Conservation (phyloP, 2,888 invertebrate species). For the Nemurella pictetii region DNA sequence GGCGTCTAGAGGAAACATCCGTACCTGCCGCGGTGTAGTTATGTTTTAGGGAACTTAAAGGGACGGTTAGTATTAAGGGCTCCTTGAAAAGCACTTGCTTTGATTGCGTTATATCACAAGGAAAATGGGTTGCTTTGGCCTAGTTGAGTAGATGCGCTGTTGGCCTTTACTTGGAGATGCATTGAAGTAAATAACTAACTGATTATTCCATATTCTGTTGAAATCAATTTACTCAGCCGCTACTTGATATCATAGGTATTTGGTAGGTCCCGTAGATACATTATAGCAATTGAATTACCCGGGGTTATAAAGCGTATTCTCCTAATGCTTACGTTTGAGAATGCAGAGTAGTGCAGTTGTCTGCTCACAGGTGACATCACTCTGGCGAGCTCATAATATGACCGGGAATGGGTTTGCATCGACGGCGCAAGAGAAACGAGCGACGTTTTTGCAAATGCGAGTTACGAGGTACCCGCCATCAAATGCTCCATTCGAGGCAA, state of each 20-base stretch:
- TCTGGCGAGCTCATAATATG: too few relatives aligned
- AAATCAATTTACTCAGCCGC: background rate
- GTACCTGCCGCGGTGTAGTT: background rate
- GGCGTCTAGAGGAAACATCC: background rate
- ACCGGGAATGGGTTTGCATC: too few relatives aligned
- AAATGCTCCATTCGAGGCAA: too few relatives aligned
- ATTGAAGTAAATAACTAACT: background rate
- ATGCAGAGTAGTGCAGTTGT: too few relatives aligned
- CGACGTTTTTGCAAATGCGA: too few relatives aligned
- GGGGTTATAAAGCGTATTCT: too few relatives aligned
- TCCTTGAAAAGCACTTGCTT: background rate
- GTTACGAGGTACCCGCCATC: too few relatives aligned
- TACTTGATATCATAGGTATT: background rate
- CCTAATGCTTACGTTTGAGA: too few relatives aligned
- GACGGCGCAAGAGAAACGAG: too few relatives aligned
- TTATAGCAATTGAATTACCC: too few relatives aligned
- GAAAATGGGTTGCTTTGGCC: background rate
- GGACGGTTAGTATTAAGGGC: background rate
- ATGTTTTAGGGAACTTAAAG: background rate
- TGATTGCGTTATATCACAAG: background rate
- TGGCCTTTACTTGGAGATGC: background rate
- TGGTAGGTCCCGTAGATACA: too few relatives aligned
- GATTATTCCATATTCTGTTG: background rate
- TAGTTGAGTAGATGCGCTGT: background rate
- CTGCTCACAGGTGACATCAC: too few relatives aligned